Evolutionary conservation across 2,797 vertebrate genomes (phyloP).

Genomic region (Muscicapa comitata): DNA sequence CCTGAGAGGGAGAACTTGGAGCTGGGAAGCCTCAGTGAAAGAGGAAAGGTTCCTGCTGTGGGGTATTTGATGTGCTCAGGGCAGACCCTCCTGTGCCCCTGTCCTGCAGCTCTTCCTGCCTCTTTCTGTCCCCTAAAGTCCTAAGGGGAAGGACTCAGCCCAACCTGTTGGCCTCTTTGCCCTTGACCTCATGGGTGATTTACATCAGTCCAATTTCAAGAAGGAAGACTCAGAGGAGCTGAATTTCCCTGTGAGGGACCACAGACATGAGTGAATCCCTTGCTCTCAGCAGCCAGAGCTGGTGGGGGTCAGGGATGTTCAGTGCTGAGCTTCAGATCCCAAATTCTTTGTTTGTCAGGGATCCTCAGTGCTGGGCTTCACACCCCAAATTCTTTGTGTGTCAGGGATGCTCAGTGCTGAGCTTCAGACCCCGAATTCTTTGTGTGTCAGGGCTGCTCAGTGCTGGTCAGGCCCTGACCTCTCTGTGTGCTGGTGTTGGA

Average conservation of each 20-base stretch:
- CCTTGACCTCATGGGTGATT: background rate
- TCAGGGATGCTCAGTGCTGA: rapidly evolving
- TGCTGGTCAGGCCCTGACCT: background rate
- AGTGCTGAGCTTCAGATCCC: rapidly evolving
- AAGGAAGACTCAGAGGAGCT: background rate
- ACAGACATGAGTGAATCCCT: rapidly evolving
- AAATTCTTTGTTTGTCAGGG: rapidly evolving
- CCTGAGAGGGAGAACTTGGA: background rate
- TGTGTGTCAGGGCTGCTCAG: rapidly evolving
- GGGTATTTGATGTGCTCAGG: background rate
- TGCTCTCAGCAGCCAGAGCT: background rate
- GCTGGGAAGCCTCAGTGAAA: background rate
- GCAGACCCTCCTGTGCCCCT: background rate
- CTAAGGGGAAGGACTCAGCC: background rate
- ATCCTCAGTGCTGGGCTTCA: background rate
- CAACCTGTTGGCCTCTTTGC: background rate
- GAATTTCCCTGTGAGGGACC: background rate
- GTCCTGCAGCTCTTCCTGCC: background rate
- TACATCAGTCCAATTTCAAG: background rate
- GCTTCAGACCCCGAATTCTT: background rate
- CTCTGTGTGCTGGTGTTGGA: background rate
- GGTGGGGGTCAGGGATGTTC: rapidly evolving
- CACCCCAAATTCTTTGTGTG: rapidly evolving
- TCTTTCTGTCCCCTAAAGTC: background rate
- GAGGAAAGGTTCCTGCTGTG: background rate